Base-by-base conservation (phyloP, 2,888 invertebrate species). In the Galerucella pusilla region DNA sequence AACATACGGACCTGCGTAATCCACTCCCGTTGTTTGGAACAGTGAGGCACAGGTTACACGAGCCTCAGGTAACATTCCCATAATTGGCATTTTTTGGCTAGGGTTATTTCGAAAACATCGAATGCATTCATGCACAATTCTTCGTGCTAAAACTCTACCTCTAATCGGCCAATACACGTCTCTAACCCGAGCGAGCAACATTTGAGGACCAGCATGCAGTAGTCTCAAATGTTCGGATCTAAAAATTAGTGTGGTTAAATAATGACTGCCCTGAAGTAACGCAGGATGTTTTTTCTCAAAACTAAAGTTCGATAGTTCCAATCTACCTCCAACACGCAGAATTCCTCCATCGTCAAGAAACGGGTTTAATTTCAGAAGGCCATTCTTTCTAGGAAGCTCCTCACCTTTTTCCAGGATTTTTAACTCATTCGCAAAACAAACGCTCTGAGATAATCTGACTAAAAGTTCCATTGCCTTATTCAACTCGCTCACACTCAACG, bases 301-400 rank as follows among this genome's bases (percentile, higher is more conserved):
- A n/a, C n/a, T n/a, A n/a, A n/a, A n/a, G n/a, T n/a, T n/a, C n/a
- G 52, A 52, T 1, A 12, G 52, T 5, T n/a, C 52, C n/a, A 52
- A 52, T 52, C 12, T 52, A n/a, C 52, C 52, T n/a, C 52, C 52
- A 52, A 52, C 52, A 52, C 52, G 52, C n/a, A 52, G 12, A 52
- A 52, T n/a, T 52, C 52, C 52, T 52, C n/a, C 52, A 52, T 52
- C n/a, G 52, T 52, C 52, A 52, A 52, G 52, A n/a, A 52, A 52
- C 4, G n/a, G 52, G 5, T 52, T 52, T 4, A 52, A n/a, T 52
- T 52, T 52, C 11, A 52, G 52, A 4, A n/a, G n/a, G 1, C 1
- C 4, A 12, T 52, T n/a, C n/a, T n/a, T n/a, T n/a, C n/a, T 52
- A 3, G 11, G 52, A 52, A 52, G n/a, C 6, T 52, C n/a, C 11